These are phyloP conservation scores for Hirtodrosophila cameraria DNA, from an alignment of 2,888 invertebrate species.

Conservation along the genomic window DNA sequence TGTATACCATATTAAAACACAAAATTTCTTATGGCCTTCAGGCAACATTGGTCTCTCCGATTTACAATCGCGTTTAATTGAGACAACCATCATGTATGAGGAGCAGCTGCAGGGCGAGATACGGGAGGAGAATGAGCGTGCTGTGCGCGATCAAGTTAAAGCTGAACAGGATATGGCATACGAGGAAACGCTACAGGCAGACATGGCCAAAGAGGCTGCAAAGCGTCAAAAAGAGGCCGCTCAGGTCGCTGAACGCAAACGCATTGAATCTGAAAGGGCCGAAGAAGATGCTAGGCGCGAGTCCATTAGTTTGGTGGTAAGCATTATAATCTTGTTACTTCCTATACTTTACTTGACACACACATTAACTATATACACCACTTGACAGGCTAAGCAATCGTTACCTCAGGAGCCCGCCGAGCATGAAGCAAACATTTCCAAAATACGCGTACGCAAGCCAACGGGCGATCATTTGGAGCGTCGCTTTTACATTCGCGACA, in stretches of 20 bases:
- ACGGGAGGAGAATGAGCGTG: conserved; percentile 93
- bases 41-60: conserved; percentile 94
- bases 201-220: conserved; percentile 94
- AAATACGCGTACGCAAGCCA: conserved; percentile 93
- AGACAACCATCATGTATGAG: conserved; percentile 93
- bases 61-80: conserved; percentile 93
- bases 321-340: background rate
- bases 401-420: conserved; percentile 90
- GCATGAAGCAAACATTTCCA: conserved; percentile 86
- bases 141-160: conserved; percentile 94
- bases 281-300: conserved; percentile 90
- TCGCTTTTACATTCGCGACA: conserved; percentile 86
- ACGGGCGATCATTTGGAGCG: conserved; percentile 91
- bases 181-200: conserved; percentile 91
- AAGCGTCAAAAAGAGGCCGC: conserved; percentile 89
- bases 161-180: conserved; percentile 97
- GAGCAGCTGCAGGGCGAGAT: conserved; percentile 91
- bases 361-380: background rate
- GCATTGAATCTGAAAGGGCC: conserved; percentile 90
- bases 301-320: conserved; percentile 85
- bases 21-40: conserved; percentile 40
- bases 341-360: background rate
- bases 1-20: background rate
- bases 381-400: conserved; percentile 86
- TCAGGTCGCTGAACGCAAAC: conserved; percentile 88